These are phyloP conservation scores for Podarcis cretensis DNA, from an alignment of 2,113 vertebrate genomes.

Conservation along the genomic window DNA sequence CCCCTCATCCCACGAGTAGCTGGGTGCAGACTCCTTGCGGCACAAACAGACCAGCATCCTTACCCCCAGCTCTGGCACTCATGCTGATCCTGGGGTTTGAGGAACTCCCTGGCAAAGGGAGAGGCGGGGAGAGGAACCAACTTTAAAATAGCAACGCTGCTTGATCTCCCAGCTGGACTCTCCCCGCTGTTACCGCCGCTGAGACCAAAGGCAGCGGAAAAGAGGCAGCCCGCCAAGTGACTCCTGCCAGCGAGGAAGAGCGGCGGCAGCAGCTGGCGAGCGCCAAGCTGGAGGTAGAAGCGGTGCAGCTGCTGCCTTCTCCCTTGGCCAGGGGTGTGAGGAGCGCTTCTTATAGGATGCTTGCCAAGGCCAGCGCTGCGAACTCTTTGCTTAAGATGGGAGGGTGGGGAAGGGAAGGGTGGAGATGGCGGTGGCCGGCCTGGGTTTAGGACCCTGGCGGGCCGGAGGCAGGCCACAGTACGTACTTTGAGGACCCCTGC, in stretches of 20 bases:
- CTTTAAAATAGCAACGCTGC: constrained; percentile 57
- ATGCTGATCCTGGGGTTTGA: not conserved
- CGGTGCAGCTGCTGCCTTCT: not conserved
- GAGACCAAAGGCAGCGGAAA: constrained; percentile 18
- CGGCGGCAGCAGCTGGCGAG: not conserved
- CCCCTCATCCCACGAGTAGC: too few species aligned
- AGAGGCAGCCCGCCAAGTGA: constrained; percentile 42
- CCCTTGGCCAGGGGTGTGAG: not conserved
- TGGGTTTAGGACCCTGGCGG: too few species aligned
- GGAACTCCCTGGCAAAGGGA: constrained; percentile 26
- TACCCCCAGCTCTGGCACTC: not conserved
- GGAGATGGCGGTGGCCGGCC: too few species aligned
- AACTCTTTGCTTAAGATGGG: not conserved
- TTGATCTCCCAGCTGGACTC: not conserved
- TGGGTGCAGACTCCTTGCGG: not conserved
- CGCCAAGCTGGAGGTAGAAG: not conserved
- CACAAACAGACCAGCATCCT: not conserved
- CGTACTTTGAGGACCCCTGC: too few species aligned
- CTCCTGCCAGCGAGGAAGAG: not conserved
- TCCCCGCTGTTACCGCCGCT: not conserved
- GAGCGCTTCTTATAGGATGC: not conserved
- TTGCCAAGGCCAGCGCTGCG: not conserved
- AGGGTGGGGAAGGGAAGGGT: not conserved
- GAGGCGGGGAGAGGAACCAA: not conserved
- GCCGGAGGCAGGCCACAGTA: fast-evolving